A percentile compares a stretch with the other conserved stretches of the same genome.
These are phyloP conservation scores for Bellardia pandia DNA, from an alignment of 2,888 invertebrate species.

Conservation along the genomic window DNA sequence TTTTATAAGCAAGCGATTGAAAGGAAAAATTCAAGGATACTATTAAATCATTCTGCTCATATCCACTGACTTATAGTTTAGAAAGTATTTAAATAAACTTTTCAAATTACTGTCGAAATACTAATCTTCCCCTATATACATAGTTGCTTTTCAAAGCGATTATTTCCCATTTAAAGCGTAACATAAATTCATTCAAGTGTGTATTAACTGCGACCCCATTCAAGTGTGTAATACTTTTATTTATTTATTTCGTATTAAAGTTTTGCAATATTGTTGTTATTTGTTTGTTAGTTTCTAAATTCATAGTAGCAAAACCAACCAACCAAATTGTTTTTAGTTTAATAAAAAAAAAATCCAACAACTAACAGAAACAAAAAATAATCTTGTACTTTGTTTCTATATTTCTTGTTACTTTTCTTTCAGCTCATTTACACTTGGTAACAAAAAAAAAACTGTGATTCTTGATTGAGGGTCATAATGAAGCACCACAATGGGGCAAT, in stretches of 20 bases:
- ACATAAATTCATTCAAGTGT: neutral
- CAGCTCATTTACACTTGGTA: neutral
- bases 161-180: neutral
- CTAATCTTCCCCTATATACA: neutral
- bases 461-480: conserved; percentile 1
- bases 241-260: conserved; percentile 25
- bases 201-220: neutral
- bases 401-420: neutral
- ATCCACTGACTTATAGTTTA: no score
- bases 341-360: conserved; percentile 52
- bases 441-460: conserved; percentile 4
- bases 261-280: conserved; percentile 15
- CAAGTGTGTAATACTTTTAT: neutral
- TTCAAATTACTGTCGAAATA: neutral
- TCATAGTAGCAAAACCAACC: conserved; percentile 24
- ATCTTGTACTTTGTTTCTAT: conserved; percentile 2
- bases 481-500: neutral
- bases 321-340: conserved; percentile 44
- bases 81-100: neutral
- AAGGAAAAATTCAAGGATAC: no score
- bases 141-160: neutral
- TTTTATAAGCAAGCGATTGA: no score
- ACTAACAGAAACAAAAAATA: neutral
- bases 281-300: neutral
- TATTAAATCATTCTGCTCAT: no score